Percentiles rank a stretch among this genome's conserved stretches.
phyloP scores from a whole-genome alignment of 2,113 vertebrate species.

The Scartelaos histophorus region DNA sequence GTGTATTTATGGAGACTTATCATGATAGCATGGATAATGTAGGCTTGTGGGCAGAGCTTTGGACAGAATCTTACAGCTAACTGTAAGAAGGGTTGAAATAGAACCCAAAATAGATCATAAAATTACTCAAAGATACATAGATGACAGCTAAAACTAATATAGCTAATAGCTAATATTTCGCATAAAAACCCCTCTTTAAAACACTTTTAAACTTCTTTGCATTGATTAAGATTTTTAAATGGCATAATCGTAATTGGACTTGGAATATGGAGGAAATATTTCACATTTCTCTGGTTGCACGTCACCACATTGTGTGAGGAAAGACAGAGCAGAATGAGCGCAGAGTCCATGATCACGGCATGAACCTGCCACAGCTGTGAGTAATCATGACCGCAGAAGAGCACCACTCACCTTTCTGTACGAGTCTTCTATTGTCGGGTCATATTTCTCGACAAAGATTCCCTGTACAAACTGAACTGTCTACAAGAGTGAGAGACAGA shows the following conservation, averaged over 20 bases:
- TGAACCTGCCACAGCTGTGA: slow-evolving; percentile 53
- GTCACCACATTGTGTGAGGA: not conserved
- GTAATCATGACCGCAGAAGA: slow-evolving; percentile 37
- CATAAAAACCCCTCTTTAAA: no score
- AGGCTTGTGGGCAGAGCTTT: no score
- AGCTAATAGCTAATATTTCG: no score
- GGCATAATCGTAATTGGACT: not conserved
- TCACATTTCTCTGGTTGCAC: not conserved
- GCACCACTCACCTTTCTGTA: slow-evolving; percentile 94
- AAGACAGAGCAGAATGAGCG: slow-evolving; percentile 11
- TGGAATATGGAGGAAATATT: not conserved
- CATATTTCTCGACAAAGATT: slow-evolving; percentile 99
- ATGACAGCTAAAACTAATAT: no score
- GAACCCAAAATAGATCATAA: no score
- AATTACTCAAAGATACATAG: no score
- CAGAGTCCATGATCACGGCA: slow-evolving; percentile 29
- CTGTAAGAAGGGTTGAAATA: no score
- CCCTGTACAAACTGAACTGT: slow-evolving; percentile 99
- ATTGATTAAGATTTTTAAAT: not conserved
- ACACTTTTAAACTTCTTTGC: not conserved
- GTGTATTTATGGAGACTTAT: no score
- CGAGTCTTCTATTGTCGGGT: slow-evolving; percentile 99
- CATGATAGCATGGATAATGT: no score
- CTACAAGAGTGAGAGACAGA: slow-evolving; percentile 71
- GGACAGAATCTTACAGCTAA: no score